phyloP scores from a whole-genome alignment of 2,113 vertebrate genomes.

The Peromyscus polionotus region DNA sequence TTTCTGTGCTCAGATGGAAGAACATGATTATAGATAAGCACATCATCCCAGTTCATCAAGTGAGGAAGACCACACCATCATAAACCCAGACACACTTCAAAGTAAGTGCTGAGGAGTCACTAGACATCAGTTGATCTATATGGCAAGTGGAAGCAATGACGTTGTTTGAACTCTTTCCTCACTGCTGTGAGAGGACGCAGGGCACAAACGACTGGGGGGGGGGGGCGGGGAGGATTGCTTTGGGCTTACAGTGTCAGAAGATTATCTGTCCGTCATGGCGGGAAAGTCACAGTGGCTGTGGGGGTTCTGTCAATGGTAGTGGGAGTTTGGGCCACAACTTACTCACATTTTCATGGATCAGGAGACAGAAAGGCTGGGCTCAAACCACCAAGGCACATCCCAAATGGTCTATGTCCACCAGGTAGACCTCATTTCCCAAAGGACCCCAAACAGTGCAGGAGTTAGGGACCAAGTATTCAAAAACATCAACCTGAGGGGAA shows the following conservation, averaged over 20 bases:
- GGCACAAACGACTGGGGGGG: not conserved
- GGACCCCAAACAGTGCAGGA: not conserved
- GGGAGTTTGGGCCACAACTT: not conserved
- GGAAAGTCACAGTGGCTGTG: not conserved
- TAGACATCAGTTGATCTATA: not conserved
- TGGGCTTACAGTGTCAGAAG: not conserved
- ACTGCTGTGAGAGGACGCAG: not conserved
- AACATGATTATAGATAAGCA: not conserved
- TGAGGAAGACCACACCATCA: not conserved
- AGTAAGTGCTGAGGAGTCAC: not conserved
- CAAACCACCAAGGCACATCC: not conserved
- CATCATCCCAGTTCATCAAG: not conserved
- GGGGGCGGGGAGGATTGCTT: no score
- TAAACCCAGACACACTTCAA: slow-evolving; percentile 14
- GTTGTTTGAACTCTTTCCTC: not conserved
- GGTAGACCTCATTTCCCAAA: not conserved
- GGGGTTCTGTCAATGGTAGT: not conserved
- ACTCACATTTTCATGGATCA: not conserved
- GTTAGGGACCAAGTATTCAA: not conserved
- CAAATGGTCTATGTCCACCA: not conserved
- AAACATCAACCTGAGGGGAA: not conserved
- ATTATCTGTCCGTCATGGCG: not conserved
- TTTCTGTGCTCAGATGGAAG: slow-evolving; percentile 11
- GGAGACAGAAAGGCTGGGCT: not conserved
- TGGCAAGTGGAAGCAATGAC: not conserved